Base-by-base conservation (phyloP, 1,140 invertebrate genomes). In the Linepithema humile region DNA sequence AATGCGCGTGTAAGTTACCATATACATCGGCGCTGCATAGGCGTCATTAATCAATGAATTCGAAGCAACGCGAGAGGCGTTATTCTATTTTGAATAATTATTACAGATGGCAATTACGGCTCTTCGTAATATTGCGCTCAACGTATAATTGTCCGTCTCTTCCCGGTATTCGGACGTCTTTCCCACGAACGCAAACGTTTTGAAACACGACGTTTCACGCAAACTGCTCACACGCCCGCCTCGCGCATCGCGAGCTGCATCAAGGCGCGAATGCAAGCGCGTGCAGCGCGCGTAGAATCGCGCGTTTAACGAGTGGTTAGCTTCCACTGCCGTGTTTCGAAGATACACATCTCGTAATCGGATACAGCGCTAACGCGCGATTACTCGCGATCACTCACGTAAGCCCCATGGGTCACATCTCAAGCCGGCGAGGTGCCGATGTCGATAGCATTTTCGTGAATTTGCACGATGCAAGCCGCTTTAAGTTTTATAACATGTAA, bases 131-230 rank as follows among this genome's bases (percentile, higher is more conserved):
- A n/a, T n/a, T n/a, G n/a, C n/a, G n/a, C n/a, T n/a, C 84, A 40
- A 64, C 65, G 65, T 85, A 83, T 86, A 88, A 88, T 90, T 88
- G 60, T 67, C 12, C 48, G 40, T 72, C 65, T 45, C 38, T 50
- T 26, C 20, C 20, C 50, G 62, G 15, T 48, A 32, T 77, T n/a
- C n/a, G 70, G 82, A 40, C 53, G 40, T 43, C 74, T 88, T 91
- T 90, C 85, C 78, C 85, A 90, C 78, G 88, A 86, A 43, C 35
- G 69, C 62, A 59, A 82, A 64, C 84, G 60, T 87, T 88, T 89
- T 59, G 40, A 29, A 26, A n/a, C 43, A 45, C 26, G 35, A 10
- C 38, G 29, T 75, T 77, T 70, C 82, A 23, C 67, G 83, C 15
- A 32, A 55, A 50, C 50, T 48, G 73, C 69, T 65, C 70, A 69